These are phyloP conservation scores for Cryptotis parvus DNA, from an alignment of 2,113 vertebrate genomes.

Conservation along the genomic window DNA sequence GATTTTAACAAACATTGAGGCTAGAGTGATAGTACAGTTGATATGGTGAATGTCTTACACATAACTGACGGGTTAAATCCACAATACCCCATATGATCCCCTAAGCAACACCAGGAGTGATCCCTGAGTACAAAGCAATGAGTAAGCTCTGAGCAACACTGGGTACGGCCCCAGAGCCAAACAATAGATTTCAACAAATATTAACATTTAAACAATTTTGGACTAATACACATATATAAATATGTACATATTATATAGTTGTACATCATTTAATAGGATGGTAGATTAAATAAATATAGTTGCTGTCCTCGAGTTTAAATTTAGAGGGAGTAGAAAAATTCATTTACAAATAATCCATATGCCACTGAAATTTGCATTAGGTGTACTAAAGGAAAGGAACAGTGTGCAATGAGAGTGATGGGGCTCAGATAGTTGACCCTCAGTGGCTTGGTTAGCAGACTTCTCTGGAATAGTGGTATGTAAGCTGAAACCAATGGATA, in stretches of 20 bases:
- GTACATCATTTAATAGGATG: neutral
- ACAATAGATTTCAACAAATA: neutral
- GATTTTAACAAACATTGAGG: neutral
- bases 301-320: neutral
- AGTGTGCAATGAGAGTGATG: neutral
- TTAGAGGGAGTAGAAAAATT: neutral
- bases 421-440: neutral
- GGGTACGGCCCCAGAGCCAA: too few relatives aligned
- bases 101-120: too few relatives aligned
- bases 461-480: neutral
- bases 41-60: too few relatives aligned
- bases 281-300: constrained; percentile 1
- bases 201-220: neutral
- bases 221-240: neutral
- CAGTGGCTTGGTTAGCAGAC: neutral
- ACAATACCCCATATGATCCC: too few relatives aligned
- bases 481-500: neutral
- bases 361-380: neutral
- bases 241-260: rapidly evolving
- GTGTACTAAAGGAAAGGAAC: neutral
- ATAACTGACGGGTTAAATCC: too few relatives aligned
- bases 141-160: too few relatives aligned
- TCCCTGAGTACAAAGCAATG: too few relatives aligned
- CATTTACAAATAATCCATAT: neutral
- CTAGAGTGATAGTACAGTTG: too few relatives aligned